phyloP scores from a whole-genome alignment of 1,140 invertebrate species.

The Heliconius melpomene region DNA sequence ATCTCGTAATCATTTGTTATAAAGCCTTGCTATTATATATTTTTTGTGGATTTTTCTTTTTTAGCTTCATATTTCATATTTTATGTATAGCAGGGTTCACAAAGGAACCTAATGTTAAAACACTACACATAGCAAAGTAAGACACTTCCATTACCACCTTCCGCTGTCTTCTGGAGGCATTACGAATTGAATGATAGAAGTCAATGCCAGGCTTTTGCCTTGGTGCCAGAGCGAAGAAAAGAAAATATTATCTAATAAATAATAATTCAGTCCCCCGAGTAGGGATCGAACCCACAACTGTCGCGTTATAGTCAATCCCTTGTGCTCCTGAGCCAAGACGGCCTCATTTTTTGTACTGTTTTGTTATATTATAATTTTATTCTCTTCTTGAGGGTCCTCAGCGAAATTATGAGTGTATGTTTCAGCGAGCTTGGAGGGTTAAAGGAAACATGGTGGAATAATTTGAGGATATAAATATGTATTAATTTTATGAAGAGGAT shows the following conservation, averaged over 20 bases:
- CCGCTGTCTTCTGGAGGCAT: no score
- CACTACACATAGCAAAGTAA: not conserved
- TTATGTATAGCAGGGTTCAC: not conserved
- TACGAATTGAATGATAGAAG: no score
- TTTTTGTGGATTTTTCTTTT: not conserved
- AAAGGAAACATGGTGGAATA: not conserved
- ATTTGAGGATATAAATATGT: constrained; percentile 4
- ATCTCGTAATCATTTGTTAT: constrained; percentile 35
- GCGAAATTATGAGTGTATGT: not conserved
- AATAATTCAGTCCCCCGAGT: no score
- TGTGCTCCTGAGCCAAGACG: no score
- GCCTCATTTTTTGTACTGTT: not conserved
- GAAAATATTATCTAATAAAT: no score
- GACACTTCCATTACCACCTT: no score
- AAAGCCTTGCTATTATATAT: constrained; percentile 1
- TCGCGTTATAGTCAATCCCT: no score
- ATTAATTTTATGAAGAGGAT: not conserved
- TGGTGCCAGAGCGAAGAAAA: no score
- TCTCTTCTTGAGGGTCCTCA: not conserved
- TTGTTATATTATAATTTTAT: not conserved
- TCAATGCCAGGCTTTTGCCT: no score
- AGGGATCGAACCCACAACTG: no score
- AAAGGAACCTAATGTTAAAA: not conserved
- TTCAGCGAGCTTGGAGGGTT: not conserved
- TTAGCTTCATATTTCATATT: not conserved